Evolutionary conservation across 2,888 invertebrate genomes (phyloP).

Genomic region (Yponomeuta cagnagella): DNA sequence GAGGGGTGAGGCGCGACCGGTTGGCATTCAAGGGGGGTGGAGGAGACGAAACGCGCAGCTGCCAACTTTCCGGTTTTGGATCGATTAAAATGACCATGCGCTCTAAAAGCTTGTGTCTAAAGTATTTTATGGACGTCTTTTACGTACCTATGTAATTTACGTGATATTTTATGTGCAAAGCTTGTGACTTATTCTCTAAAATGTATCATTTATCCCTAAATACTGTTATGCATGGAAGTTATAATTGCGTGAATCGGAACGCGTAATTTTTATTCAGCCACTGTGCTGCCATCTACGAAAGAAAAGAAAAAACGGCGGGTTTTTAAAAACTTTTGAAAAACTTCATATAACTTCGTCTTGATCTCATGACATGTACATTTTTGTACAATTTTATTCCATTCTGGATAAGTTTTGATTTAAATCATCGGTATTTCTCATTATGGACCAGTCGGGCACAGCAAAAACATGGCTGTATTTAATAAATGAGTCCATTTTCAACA

Average conservation of each 20-base stretch:
- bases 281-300: neutral
- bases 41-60: neutral
- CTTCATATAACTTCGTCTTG: neutral
- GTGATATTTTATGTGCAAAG: neutral
- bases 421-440: too few species aligned
- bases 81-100: slow-evolving; percentile 3
- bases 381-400: too few species aligned
- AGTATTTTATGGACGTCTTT: neutral
- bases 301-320: neutral
- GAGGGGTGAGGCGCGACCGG: slow-evolving; percentile 24
- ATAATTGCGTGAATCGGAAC: neutral
- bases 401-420: too few species aligned
- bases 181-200: too few species aligned
- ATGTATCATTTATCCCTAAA: too few species aligned
- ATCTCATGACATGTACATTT: too few species aligned
- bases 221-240: too few species aligned
- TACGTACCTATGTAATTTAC: neutral
- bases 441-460: too few species aligned
- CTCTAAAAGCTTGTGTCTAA: neutral
- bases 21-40: neutral
- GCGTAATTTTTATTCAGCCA: neutral
- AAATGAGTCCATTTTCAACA: too few species aligned
- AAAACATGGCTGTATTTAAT: too few species aligned
- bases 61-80: neutral
- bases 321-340: neutral